Base-by-base conservation (phyloP, 1,140 invertebrate genomes). In the Drosophila kohkoa region DNA sequence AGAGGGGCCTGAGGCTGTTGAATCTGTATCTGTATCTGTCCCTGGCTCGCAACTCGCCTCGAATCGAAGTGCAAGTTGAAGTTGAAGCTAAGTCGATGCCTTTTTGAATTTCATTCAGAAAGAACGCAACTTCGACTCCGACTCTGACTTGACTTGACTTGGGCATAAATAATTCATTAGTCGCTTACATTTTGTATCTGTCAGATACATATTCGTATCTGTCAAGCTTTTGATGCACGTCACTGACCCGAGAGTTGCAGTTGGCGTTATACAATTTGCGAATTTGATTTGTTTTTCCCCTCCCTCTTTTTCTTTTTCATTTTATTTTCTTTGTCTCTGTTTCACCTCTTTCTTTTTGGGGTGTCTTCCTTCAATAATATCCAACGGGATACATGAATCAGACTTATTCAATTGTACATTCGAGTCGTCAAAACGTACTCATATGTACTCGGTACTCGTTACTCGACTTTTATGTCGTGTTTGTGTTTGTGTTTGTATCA, bases 81-180 rank as follows among this genome's bases (percentile, higher is more conserved):
- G 66, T 75, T 78, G 60, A 62, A 74, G 62, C 32, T 20, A 55
- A 67, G 51, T 58, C 32, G 41, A 49, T 69, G 57, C 51, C 28
- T 41, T 48, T 66, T 30, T 45, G 30, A 49, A 63, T 70, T 82
- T 82, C 79, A 81, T 81, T 82, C 77, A 81, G 73, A 68, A 77
- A 68, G 38, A 48, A 68, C 52, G 32, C 55, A 46, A 60, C 30
- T 70, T 20, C 6, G 7, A 25, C 16, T 51, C 20, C 4, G 7
- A 38, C 35, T 41, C 8, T 1, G 59, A 60, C 55, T 59, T 59
- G 48, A 16, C 28, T 20, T 74, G 65, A 65, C 28, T 74, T 25
- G 20, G 20, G 62, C 64, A 59, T 83, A 76, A 83, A 83, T 88
- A 67, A 86, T 88, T 86, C 82, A 86, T 77, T 65, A 63, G 75